A percentile compares a stretch with the other conserved stretches of the same genome.
These are phyloP conservation scores for Resseliella maxima DNA, from an alignment of 2,888 invertebrate species.

Conservation along the genomic window DNA sequence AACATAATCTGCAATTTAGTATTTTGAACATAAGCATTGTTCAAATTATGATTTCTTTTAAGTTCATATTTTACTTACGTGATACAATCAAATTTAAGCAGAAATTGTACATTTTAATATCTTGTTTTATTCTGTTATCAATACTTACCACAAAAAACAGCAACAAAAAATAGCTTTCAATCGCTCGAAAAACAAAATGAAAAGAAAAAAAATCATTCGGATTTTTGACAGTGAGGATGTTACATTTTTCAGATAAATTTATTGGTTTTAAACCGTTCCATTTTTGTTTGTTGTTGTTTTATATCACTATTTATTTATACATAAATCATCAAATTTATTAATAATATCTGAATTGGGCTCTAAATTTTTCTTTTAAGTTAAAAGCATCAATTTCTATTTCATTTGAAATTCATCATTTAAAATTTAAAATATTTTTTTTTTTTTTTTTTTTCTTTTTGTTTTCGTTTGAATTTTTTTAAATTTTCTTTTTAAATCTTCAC, in stretches of 20 bases:
- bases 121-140: no score
- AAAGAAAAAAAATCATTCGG: background rate
- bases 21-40: no score
- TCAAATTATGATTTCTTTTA: no score
- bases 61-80: no score
- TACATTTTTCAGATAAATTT: slow-evolving; percentile 10
- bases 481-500: background rate
- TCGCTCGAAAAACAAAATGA: background rate
- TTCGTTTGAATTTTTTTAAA: background rate
- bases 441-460: background rate
- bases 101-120: no score
- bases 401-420: background rate
- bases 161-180: background rate
- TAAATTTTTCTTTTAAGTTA: slow-evolving; percentile 35
- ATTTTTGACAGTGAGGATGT: slow-evolving; percentile 37
- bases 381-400: slow-evolving; percentile 10
- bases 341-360: slow-evolving; percentile 47
- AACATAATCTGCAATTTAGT: no score
- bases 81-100: no score
- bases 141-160: no score
- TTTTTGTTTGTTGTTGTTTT: background rate
- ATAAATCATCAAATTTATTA: slow-evolving; percentile 25
- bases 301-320: slow-evolving; percentile 23
- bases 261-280: slow-evolving; percentile 9
- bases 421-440: background rate